Conservation (phyloP, 2,113 vertebrate species). For the Sylvietta virens region DNA sequence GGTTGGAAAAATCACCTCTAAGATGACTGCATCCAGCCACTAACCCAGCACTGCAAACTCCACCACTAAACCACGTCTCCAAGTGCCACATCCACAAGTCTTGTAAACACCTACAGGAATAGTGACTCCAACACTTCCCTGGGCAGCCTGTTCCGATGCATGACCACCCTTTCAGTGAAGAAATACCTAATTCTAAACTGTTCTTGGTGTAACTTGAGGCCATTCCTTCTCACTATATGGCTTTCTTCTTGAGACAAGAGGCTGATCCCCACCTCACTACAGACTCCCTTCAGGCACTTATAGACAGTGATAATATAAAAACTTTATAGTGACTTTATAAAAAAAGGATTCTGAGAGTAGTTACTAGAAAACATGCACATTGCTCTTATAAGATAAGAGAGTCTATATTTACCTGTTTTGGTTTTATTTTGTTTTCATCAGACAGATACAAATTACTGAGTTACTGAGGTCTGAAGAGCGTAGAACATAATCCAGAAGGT, state of each 20-base stretch:
- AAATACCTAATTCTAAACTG: neutral
- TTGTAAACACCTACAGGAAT: neutral
- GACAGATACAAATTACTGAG: neutral
- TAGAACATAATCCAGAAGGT: neutral
- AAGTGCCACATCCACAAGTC: accelerated
- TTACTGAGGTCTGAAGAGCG: neutral
- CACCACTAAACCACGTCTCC: neutral
- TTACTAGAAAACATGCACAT: neutral
- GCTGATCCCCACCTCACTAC: neutral
- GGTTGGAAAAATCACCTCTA: neutral
- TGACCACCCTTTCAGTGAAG: neutral
- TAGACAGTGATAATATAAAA: neutral
- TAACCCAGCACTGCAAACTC: neutral
- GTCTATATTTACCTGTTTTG: neutral
- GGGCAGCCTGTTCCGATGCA: neutral
- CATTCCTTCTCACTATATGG: neutral
- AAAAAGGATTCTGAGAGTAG: neutral
- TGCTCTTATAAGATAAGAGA: neutral
- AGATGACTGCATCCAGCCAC: neutral
- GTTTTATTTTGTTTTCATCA: neutral
- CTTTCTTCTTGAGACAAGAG: neutral
- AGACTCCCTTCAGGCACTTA: neutral
- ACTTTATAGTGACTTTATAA: no score
- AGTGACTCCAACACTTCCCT: neutral
- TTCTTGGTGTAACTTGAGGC: neutral